Percentiles rank a stretch among this genome's conserved stretches.
Conservation (phyloP, 1,140 invertebrate species). For the Limonius californicus region DNA sequence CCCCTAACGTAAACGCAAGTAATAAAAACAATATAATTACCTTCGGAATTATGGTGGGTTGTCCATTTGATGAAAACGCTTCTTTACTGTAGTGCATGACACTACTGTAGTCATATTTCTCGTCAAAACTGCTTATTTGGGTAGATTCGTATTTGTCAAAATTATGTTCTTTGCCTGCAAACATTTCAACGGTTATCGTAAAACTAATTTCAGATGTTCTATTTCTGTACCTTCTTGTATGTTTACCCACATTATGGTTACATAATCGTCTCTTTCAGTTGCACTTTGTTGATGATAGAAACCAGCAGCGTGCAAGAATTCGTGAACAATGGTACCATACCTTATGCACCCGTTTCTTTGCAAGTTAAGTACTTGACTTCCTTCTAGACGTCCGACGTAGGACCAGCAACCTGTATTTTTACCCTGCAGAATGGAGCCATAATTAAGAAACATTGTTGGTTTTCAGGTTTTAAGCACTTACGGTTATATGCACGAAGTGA, state of each 20-base stretch:
- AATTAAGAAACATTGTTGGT: not conserved
- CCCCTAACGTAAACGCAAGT: not conserved
- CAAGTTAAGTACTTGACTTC: not conserved
- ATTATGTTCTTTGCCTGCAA: not conserved
- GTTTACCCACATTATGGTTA: conserved; percentile 20
- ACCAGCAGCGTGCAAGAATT: too few species aligned
- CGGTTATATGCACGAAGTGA: not conserved
- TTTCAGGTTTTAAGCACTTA: too few species aligned
- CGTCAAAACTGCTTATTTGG: conserved; percentile 9
- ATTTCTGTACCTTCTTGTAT: too few species aligned
- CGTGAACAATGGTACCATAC: conserved; percentile 15
- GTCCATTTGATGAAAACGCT: conserved; percentile 11
- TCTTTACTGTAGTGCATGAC: conserved; percentile 13
- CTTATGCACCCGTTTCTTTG: not conserved
- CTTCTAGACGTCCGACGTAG: not conserved
- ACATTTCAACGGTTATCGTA: conserved; percentile 17
- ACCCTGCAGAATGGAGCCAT: conserved; percentile 52
- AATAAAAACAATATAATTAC: conserved; percentile 38
- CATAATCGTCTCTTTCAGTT: too few species aligned
- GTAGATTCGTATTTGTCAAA: conserved; percentile 16
- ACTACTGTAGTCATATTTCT: conserved; percentile 13
- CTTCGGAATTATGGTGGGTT: conserved; percentile 47
- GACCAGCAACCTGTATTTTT: conserved; percentile 54
- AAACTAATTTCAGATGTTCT: too few species aligned
- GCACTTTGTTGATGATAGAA: too few species aligned